Evolutionary conservation across 2,113 vertebrate genomes (phyloP).

Genomic region (Ariopsis seemanni): DNA sequence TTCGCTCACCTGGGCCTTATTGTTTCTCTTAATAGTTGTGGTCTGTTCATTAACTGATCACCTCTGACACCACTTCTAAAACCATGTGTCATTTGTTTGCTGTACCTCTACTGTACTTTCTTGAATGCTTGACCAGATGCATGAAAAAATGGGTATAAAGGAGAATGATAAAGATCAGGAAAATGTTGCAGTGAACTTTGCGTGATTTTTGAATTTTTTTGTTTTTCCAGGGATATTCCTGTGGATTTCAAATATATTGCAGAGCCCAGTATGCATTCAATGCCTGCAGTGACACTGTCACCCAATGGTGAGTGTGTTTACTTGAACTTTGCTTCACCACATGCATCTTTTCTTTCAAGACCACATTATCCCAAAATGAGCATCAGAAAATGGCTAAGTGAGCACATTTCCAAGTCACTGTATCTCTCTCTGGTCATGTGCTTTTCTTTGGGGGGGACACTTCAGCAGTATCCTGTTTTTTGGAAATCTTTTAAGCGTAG

Average conservation of each 20-base stretch:
- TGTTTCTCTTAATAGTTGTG: not conserved
- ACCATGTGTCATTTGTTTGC: not conserved
- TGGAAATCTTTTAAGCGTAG: not conserved
- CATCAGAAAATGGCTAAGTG: no score
- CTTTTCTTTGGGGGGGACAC: not conserved
- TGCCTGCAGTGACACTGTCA: slow-evolving; percentile 97
- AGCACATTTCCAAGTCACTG: no score
- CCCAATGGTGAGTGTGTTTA: slow-evolving; percentile 85
- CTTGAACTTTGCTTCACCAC: no score
- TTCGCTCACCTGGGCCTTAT: not conserved
- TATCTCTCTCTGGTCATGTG: no score
- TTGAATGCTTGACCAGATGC: not conserved
- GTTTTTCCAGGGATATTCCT: slow-evolving; percentile 90
- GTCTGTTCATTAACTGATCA: not conserved
- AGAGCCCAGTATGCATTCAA: slow-evolving; percentile 99
- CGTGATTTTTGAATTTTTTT: no score
- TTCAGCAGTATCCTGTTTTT: not conserved
- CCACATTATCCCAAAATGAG: not conserved
- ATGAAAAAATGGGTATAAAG: not conserved
- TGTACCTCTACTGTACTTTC: not conserved
- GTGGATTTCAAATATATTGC: slow-evolving; percentile 99
- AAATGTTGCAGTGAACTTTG: not conserved
- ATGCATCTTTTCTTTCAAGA: not conserved
- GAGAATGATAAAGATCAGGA: not conserved
- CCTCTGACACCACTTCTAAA: not conserved